These are phyloP conservation scores for Clarias gariepinus DNA, from an alignment of 2,113 vertebrate genomes.

Conservation along the genomic window DNA sequence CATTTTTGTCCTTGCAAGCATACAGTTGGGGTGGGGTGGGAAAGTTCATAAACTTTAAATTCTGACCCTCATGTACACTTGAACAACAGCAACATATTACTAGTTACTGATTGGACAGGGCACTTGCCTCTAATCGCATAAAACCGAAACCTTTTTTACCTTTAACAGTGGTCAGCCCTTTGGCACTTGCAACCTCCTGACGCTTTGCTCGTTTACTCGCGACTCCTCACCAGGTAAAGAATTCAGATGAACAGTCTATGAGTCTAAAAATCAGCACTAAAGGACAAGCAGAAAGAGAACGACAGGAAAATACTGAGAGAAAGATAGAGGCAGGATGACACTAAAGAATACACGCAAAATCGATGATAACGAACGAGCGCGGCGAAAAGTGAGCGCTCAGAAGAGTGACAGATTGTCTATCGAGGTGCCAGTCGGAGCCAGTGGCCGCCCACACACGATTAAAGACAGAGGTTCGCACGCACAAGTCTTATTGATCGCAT, in stretches of 20 bases:
- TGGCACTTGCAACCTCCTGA: neutral
- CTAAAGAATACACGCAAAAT: conserved; percentile 51
- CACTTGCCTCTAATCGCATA: neutral
- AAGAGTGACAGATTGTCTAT: conserved; percentile 70
- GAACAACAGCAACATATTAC: neutral
- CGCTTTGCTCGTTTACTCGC: too few species aligned
- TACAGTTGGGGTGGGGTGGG: neutral
- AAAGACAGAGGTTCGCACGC: conserved; percentile 60
- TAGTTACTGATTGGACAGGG: neutral
- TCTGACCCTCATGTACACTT: neutral
- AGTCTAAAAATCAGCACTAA: neutral
- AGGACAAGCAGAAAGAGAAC: neutral
- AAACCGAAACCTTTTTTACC: neutral
- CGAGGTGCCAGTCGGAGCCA: conserved; percentile 66
- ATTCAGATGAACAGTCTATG: neutral
- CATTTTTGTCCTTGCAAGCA: neutral
- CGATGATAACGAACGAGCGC: conserved; percentile 54
- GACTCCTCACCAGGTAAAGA: neutral
- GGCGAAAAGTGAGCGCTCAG: conserved; percentile 59
- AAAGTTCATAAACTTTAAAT: neutral
- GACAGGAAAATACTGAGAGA: neutral
- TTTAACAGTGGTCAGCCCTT: neutral
- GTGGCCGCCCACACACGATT: conserved; percentile 56
- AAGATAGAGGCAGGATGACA: conserved; percentile 7
- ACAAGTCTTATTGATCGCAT: conserved; percentile 62